Evolutionary conservation across 2,113 vertebrate genomes (phyloP), one percentile per base, ranked within the genome.

Genomic region (Cyphomyrus plagiostoma): DNA sequence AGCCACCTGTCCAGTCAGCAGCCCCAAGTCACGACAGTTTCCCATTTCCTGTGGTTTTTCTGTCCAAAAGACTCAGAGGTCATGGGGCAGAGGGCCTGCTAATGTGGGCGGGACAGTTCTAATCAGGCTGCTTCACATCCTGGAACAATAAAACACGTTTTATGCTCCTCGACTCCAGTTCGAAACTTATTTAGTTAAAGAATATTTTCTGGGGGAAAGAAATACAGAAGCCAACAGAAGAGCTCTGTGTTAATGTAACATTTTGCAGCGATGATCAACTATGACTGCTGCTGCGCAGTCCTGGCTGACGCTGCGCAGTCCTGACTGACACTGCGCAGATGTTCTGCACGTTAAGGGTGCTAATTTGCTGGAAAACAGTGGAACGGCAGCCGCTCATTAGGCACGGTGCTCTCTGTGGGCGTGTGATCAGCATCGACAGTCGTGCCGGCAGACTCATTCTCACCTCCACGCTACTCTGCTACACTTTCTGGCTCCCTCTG

Each of bases 381-480:
- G 77, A 84, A 84, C 39, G 26, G 30, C 70, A 53, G 23, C 23
- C 53, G 86, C 90, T 91, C 62, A 90, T 88, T 49, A 91, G 92
- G 74, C 62, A 26, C 89, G 89, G 89, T 89, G 91, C 91, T 91
- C 90, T 89, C 90, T 89, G 70, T 70, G 89, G 84, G 88, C 62
- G 88, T 89, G 90, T 52, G 89, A 90, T 89, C 90, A 90, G 89
- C 88, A 82, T 90, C 85, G 87, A 52, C 19, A 88, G 88, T 87
- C 74, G 92, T 89, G 89, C 56, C 10, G 88, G 90, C 82, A 0
- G 91, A 85, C 42, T 58, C 88, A 56, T 84, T 48, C n/a, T 90
- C 82, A 87, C 86, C 52, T 83, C 17, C 53, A 9, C 46, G 42
- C 87, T 35, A 88, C 19, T 58, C 88, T 30, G 10, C 21, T 49